Evolutionary conservation across 2,797 vertebrate species (phyloP).

Genomic region (Mormyrops attenuatus): DNA sequence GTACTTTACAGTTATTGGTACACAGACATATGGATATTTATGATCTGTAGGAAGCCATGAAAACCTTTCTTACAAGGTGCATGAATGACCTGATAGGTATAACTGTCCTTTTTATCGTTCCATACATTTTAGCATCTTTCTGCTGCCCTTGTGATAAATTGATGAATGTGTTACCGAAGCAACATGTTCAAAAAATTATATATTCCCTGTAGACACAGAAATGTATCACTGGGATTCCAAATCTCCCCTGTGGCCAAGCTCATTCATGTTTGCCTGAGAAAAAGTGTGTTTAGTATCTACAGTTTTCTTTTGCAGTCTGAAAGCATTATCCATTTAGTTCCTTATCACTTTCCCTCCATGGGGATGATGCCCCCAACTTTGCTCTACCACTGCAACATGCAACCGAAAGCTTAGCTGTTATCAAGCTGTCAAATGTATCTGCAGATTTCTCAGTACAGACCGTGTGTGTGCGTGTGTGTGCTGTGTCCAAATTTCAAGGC

Average conservation of each 20-base stretch:
- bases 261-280: background rate
- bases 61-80: background rate
- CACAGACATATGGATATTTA: background rate
- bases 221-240: background rate
- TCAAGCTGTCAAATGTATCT: constrained; percentile 15
- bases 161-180: background rate
- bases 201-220: background rate
- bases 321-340: constrained; percentile 2
- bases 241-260: background rate
- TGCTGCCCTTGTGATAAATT: background rate
- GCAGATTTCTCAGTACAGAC: background rate
- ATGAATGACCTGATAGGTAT: background rate
- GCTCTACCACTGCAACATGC: background rate
- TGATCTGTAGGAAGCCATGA: background rate
- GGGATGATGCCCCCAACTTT: background rate
- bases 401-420: constrained; percentile 8
- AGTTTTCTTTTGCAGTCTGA: background rate
- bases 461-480: background rate
- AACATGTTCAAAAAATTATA: background rate
- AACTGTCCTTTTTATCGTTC: background rate
- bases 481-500: background rate
- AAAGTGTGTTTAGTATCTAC: background rate
- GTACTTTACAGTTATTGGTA: constrained; percentile 2
- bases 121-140: background rate
- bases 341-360: background rate